Percentiles rank a stretch among this genome's conserved stretches.
phyloP scores from a whole-genome alignment of 2,113 vertebrate species.

The Siniperca chuatsi region DNA sequence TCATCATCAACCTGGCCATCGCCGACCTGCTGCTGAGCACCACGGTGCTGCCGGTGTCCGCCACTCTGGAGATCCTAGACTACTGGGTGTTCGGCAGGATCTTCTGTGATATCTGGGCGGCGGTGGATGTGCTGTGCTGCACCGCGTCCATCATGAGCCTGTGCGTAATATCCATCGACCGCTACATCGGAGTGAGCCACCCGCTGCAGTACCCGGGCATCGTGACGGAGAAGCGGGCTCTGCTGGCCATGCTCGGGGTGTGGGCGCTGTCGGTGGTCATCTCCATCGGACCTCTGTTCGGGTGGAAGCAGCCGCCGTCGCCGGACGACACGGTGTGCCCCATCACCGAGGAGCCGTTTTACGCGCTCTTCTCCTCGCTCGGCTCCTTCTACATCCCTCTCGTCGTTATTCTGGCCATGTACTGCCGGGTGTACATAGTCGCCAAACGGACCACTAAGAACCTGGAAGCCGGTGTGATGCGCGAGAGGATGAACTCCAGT shows the following conservation, averaged over 20 bases:
- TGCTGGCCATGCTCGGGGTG: slow-evolving; percentile 92
- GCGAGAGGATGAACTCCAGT: slow-evolving; percentile 93
- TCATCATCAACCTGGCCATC: slow-evolving; percentile 96
- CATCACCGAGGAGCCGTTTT: slow-evolving; percentile 96
- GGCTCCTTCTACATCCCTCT: slow-evolving; percentile 98
- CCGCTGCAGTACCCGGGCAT: slow-evolving; percentile 94
- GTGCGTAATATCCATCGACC: slow-evolving; percentile 97
- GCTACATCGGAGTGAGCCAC: slow-evolving; percentile 95
- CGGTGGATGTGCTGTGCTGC: slow-evolving; percentile 96
- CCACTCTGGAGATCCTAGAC: slow-evolving; percentile 91
- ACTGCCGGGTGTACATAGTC: slow-evolving; percentile 95
- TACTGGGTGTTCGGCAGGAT: slow-evolving; percentile 95
- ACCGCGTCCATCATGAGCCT: slow-evolving; percentile 97
- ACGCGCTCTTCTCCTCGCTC: slow-evolving; percentile 96
- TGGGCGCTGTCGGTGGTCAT: slow-evolving; percentile 95
- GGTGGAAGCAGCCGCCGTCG: slow-evolving; percentile 95
- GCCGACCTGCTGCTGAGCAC: slow-evolving; percentile 95
- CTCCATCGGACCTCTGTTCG: slow-evolving; percentile 96
- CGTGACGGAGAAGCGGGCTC: slow-evolving; percentile 92
- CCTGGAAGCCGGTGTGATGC: slow-evolving; percentile 96
- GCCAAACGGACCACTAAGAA: slow-evolving; percentile 97
- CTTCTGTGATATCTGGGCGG: slow-evolving; percentile 98
- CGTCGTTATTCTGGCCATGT: slow-evolving; percentile 95
- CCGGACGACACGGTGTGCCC: slow-evolving; percentile 90
- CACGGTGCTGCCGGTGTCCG: slow-evolving; percentile 95